A percentile compares a stretch with the other conserved stretches of the same genome.
Evolutionary conservation across 2,113 vertebrate genomes (phyloP).

Genomic region (Phrynosoma blainvillii): DNA sequence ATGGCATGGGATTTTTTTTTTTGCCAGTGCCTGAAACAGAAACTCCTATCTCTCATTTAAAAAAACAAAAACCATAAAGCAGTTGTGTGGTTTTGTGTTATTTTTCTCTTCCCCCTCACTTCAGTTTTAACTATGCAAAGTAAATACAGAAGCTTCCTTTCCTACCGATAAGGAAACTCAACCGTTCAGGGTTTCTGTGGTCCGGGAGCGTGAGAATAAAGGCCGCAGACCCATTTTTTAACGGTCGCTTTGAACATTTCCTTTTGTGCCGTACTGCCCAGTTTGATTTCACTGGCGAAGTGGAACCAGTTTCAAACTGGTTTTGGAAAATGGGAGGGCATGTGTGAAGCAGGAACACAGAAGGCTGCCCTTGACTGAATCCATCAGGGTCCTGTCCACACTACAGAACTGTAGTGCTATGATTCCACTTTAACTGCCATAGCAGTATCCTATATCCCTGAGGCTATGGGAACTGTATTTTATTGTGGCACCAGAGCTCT

Average conservation of each 20-base stretch:
- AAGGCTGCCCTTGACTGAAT: too few relatives aligned
- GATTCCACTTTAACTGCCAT: too few relatives aligned
- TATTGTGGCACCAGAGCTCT: too few relatives aligned
- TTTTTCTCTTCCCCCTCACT: neutral
- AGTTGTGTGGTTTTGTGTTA: neutral
- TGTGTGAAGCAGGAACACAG: too few relatives aligned
- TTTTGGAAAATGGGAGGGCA: neutral
- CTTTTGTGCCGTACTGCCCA: neutral
- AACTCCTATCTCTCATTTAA: neutral
- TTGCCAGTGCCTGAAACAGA: neutral
- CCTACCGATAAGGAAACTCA: slow-evolving; percentile 51
- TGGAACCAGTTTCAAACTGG: neutral
- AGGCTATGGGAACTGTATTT: too few relatives aligned
- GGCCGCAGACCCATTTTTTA: fast-evolving
- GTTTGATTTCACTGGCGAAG: neutral
- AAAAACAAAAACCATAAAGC: neutral
- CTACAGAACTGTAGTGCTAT: too few relatives aligned
- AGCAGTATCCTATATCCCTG: too few relatives aligned
- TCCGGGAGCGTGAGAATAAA: neutral
- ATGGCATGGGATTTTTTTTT: slow-evolving; percentile 9
- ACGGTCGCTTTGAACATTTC: neutral
- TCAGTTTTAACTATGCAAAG: slow-evolving; percentile 5
- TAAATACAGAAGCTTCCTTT: slow-evolving; percentile 59
- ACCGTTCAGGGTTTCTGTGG: neutral
- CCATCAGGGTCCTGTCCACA: too few relatives aligned